Percentiles rank a stretch among this genome's conserved stretches.
phyloP scores from a whole-genome alignment of 1,140 invertebrate genomes.

The Cherax quadricarinatus region DNA sequence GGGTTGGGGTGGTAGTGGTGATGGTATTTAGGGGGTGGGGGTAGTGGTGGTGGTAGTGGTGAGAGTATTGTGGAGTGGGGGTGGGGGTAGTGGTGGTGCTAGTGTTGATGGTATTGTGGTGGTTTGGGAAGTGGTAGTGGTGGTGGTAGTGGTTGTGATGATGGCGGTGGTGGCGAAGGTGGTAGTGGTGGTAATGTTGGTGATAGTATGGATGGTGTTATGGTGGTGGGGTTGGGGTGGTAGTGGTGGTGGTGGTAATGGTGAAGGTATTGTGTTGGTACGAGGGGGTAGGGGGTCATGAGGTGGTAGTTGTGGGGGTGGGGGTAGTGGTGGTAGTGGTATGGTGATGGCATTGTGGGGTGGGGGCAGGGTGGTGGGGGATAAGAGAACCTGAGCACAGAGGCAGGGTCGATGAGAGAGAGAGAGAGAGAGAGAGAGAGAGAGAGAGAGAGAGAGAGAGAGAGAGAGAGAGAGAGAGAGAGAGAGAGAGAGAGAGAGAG shows the following conservation, averaged over 20 bases:
- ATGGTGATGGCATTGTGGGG: no score
- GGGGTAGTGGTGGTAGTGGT: background rate
- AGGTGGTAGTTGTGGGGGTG: background rate
- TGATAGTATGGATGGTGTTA: no score
- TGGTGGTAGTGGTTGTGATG: background rate
- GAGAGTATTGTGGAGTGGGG: no score
- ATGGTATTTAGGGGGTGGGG: no score
- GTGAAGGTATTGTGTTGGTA: no score
- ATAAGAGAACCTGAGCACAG: constrained; percentile 26
- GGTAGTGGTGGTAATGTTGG: background rate
- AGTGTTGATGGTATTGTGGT: background rate
- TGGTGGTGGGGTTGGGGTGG: no score
- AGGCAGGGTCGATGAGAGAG: constrained; percentile 27
- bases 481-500: constrained; percentile 51
- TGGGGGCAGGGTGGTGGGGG: background rate
- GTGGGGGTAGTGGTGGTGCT: background rate
- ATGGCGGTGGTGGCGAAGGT: no score
- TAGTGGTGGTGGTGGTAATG: no score
- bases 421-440: constrained; percentile 58
- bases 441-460: constrained; percentile 53
- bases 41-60: background rate
- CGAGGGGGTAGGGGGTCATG: background rate
- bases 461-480: constrained; percentile 25
- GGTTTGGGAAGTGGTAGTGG: background rate
- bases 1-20: background rate